phyloP scores from a whole-genome alignment of 2,113 vertebrate genomes.

The Numida meleagris region DNA sequence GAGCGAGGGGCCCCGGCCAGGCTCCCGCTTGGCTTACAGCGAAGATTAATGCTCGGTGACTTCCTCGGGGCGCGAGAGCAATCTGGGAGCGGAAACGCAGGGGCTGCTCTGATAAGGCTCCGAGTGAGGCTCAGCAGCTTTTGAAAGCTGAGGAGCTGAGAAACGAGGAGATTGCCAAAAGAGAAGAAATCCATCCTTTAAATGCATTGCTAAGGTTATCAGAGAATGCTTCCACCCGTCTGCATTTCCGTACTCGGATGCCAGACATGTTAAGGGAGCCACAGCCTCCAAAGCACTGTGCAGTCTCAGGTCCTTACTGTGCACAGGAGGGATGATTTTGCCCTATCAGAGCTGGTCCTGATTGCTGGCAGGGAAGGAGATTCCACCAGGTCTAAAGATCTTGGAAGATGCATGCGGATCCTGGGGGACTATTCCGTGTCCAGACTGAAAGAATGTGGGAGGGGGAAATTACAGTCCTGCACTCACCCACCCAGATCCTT shows the following conservation, averaged over 20 bases:
- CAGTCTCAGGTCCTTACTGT: not conserved
- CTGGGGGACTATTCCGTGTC: not conserved
- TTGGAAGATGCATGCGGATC: not conserved
- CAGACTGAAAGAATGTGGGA: accelerated
- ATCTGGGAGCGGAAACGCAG: accelerated
- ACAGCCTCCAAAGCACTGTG: not conserved
- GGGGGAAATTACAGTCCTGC: not conserved
- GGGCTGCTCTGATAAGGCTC: not conserved
- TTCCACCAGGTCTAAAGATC: not conserved
- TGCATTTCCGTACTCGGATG: not conserved
- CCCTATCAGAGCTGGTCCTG: not conserved
- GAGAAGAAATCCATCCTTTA: not conserved
- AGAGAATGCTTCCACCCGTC: not conserved
- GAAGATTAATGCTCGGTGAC: not conserved
- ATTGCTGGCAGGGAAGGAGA: not conserved
- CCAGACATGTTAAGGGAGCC: not conserved
- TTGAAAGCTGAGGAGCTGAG: not conserved
- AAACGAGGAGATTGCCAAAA: not conserved
- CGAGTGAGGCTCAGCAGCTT: not conserved
- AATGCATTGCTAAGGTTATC: not conserved
- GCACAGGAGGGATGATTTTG: not conserved
- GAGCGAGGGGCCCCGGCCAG: not conserved
- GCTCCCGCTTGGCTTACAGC: not conserved
- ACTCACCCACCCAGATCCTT: not conserved
- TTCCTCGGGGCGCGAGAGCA: not conserved